Percentiles rank a stretch among this genome's conserved stretches.
These are phyloP conservation scores for Thrips palmi DNA, from an alignment of 1,140 invertebrate genomes.

Conservation along the genomic window DNA sequence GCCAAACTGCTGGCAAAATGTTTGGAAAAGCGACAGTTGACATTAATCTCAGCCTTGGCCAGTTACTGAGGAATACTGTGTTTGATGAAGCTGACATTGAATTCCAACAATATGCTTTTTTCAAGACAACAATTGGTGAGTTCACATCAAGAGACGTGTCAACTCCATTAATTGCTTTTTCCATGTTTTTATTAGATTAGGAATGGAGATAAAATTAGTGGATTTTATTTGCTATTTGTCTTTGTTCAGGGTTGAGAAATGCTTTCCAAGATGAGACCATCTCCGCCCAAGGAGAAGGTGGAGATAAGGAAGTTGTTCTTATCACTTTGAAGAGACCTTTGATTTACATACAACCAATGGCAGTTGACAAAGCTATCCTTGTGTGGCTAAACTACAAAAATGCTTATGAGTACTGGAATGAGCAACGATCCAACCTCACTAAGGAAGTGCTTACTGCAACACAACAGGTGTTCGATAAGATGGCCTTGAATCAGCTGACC, in stretches of 20 bases:
- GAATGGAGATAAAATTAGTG: not conserved
- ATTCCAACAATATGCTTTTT: conserved; percentile 93
- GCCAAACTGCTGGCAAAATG: conserved; percentile 49
- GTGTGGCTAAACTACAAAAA: conserved; percentile 98
- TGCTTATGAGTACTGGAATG: conserved; percentile 97
- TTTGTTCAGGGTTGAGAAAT: conserved; percentile 40
- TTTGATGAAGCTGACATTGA: conserved; percentile 94
- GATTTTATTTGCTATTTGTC: conserved; percentile 4
- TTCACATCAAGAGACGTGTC: not conserved
- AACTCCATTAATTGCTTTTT: not conserved
- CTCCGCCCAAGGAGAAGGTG: conserved; percentile 33
- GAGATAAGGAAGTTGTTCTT: conserved; percentile 86
- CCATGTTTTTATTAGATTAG: not conserved
- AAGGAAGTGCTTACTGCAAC: conserved; percentile 70
- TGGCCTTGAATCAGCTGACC: conserved; percentile 56
- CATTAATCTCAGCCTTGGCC: conserved; percentile 84
- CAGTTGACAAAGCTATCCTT: conserved; percentile 88
- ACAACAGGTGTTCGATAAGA: conserved; percentile 55
- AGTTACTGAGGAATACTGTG: conserved; percentile 78
- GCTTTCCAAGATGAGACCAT: conserved; percentile 82
- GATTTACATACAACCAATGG: conserved; percentile 87
- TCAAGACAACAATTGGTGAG: conserved; percentile 75
- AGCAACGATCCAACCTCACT: conserved; percentile 74
- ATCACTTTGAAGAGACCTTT: conserved; percentile 80
- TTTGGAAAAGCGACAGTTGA: conserved; percentile 89